Conservation (phyloP, 2,888 invertebrate species). For the Atethmia centrago region DNA sequence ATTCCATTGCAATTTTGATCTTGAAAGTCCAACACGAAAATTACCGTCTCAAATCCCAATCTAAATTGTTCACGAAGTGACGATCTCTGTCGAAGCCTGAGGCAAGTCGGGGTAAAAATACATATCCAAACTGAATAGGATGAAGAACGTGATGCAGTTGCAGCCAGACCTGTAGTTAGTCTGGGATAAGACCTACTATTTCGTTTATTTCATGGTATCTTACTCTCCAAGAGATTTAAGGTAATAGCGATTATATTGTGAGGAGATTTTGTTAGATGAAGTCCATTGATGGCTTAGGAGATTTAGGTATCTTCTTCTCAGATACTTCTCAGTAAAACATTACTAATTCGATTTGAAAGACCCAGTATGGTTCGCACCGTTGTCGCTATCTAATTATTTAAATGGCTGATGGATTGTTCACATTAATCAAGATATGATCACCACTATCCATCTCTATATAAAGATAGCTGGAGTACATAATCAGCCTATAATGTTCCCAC, state of each 20-base stretch:
- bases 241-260: constrained; percentile 40
- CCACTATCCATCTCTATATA: neutral
- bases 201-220: constrained; percentile 58
- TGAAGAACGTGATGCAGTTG: constrained; percentile 58
- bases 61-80: constrained; percentile 55
- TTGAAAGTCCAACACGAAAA: constrained; percentile 26
- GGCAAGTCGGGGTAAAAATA: constrained; percentile 44
- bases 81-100: constrained; percentile 33
- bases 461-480: neutral
- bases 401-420: neutral
- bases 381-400: neutral
- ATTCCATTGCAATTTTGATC: constrained; percentile 9
- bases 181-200: constrained; percentile 53
- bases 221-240: constrained; percentile 52
- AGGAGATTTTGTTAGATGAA: constrained; percentile 20
- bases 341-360: neutral
- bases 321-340: neutral
- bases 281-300: constrained; percentile 39
- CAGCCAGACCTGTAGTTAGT: constrained; percentile 58
- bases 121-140: constrained; percentile 35
- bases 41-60: constrained; percentile 30
- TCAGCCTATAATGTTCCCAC: too few species aligned
- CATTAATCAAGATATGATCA: neutral
- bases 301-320: neutral
- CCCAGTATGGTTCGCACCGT: neutral